Evolutionary conservation across 2,797 vertebrate genomes (phyloP), one percentile per base, ranked within the genome.

Genomic region (Anguilla obscura): DNA sequence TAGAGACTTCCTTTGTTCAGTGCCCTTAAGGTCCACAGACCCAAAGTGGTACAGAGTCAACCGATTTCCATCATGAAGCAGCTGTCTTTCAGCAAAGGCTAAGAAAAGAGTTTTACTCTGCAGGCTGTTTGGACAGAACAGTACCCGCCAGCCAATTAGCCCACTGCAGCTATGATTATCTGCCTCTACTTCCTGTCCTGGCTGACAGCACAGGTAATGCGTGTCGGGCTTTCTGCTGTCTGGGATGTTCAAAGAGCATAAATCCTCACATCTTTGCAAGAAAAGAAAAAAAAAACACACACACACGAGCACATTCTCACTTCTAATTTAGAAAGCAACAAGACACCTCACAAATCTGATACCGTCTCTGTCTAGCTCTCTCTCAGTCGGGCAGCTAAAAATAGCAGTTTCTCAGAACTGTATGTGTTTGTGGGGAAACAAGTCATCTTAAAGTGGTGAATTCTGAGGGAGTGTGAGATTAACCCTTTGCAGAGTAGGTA

Each of bases 401-500:
- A 80, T 80, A 80, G 48, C 18, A 66, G n/a, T 66, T 36, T 1
- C 36, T 36, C 36, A 36, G 60, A 0, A 8, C 16, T 24, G 9
- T 50, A 1, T 1, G 30, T 48, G 76, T 80, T 24, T 8, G 18
- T 48, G 36, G 45, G 40, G 45, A 50, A 80, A n/a, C 0, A 21
- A 48, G 24, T 40, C 76, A 18, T 40, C 6, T 21, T 21, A 50
- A 21, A 80, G 40, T 2, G 36, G 16, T 5, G 33, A 40, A 80
- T 24, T 45, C 3, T 80, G 18, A 50, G 21, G 40, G 4, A 21
- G 18, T 6, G 90, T 90, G 90, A 93, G 94, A 95, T 96, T 66
- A 60, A 16, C 14, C 12, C 16, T 21, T 60, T 18, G 21, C 12
- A 16, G 21, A 60, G 56, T 3, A 60, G 16, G 58, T 60, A 14